Percentiles rank a stretch among this genome's conserved stretches.
Evolutionary conservation across 1,140 invertebrate species (phyloP).

Genomic region (Bombus confusus): DNA sequence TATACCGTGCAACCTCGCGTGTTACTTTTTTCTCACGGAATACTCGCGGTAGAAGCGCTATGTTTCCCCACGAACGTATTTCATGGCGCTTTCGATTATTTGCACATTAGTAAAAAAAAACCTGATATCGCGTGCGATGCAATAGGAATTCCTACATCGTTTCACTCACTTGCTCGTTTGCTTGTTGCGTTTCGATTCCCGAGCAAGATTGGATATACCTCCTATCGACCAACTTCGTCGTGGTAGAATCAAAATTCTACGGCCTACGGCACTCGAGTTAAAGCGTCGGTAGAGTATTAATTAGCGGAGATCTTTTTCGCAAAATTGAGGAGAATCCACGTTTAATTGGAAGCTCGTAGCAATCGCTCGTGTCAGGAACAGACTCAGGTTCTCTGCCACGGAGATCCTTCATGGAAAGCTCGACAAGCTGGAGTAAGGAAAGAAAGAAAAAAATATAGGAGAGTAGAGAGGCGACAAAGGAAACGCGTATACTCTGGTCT

Average conservation of each 20-base stretch:
- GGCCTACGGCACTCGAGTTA: neutral
- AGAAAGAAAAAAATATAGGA: neutral
- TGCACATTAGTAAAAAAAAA: neutral
- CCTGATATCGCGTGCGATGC: too few relatives aligned
- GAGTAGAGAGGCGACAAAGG: conserved; percentile 23
- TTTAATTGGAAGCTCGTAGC: neutral
- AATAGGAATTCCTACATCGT: neutral
- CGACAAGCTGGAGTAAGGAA: neutral
- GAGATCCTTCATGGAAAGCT: neutral
- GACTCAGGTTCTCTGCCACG: neutral
- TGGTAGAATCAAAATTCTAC: neutral
- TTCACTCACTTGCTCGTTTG: too few relatives aligned
- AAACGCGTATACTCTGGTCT: conserved; percentile 53
- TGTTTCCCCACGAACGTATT: neutral
- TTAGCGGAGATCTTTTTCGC: too few relatives aligned
- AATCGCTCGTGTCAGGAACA: neutral
- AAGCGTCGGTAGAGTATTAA: too few relatives aligned
- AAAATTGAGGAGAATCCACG: too few relatives aligned
- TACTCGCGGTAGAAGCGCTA: neutral
- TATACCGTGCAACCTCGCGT: conserved; percentile 62
- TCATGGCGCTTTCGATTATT: neutral
- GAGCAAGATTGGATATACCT: neutral
- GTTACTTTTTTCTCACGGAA: conserved; percentile 21
- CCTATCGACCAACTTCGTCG: neutral
- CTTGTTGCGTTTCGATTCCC: neutral